Evolutionary conservation across 2,113 vertebrate genomes (phyloP), one percentile per base, ranked within the genome.

Genomic region (Australoheros scitulus): DNA sequence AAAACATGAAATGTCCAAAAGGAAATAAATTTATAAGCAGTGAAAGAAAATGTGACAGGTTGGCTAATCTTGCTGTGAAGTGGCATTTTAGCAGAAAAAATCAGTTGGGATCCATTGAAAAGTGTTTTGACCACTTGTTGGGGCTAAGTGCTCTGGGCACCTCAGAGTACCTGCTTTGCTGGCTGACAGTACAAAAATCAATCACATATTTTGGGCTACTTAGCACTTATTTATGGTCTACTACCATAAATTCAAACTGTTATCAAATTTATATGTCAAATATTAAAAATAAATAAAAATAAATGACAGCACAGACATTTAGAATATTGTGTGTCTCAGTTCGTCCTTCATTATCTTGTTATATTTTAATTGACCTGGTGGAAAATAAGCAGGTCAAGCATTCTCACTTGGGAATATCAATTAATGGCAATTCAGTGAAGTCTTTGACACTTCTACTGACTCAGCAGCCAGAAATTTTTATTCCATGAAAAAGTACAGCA

Each of bases 261-360:
- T 26, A 32, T 52, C 65, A 20, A 52, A 72, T 72, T 72, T 72
- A 52, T 32, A 13, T 29, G 18, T 24, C 24, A 20, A 72, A 32
- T 32, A 72, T 20, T 2, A 52, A 70, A 0, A 50, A 13, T 6
- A 70, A 50, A 20, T 68, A 0, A 8, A 65, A 43, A 18, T 1
- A 18, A 1, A 18, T 20, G 3, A 70, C 41, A 29, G 47, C 26
- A 29, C 47, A 5, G 26, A 29, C 9, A 50, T 47, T 11, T 11
- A 47, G 14, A 50, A 70, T 26, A 29, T 29, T 50, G 41, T 10
- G 26, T 50, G 24, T 50, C 24, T 29, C 24, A 50, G 65, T 29
- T 70, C 18, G 3, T 11, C 11, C 11, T 43, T 38, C 38, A 15
- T 47, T 47, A 68, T 26, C 22, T 24, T 38, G 9, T 38, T 13